Percentiles rank a stretch among this genome's conserved stretches.
phyloP scores from a whole-genome alignment of 37 sponge, comb jelly and placozoan species.

The Mnemiopsis leidyi region DNA sequence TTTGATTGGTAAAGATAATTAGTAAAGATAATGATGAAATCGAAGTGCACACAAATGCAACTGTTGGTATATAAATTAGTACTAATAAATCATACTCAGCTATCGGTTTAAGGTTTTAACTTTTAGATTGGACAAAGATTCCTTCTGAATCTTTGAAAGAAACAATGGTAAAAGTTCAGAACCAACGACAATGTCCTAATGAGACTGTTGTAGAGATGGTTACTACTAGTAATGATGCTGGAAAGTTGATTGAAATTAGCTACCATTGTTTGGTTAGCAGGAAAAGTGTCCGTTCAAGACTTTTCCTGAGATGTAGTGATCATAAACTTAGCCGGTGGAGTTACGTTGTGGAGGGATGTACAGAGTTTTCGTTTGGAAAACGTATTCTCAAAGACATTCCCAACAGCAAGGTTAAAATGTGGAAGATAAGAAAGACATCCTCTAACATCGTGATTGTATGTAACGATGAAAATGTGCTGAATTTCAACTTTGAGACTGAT shows the following conservation, averaged over 20 bases:
- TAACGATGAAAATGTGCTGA: not conserved
- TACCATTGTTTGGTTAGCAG: too few species aligned
- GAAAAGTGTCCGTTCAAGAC: too few species aligned
- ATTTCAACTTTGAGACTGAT: not conserved
- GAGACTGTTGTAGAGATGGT: not conserved
- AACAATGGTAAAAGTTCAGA: too few species aligned
- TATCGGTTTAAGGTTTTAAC: too few species aligned
- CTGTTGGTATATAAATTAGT: too few species aligned
- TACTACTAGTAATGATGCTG: not conserved
- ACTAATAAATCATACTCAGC: too few species aligned
- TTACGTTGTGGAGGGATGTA: not conserved
- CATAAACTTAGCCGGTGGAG: not conserved
- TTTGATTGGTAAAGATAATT: too few species aligned
- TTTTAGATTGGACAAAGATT: too few species aligned
- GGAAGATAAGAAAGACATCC: not conserved
- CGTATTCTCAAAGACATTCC: not conserved
- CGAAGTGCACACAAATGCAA: too few species aligned
- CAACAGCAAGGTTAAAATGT: not conserved
- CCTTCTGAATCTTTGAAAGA: too few species aligned
- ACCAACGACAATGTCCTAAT: too few species aligned
- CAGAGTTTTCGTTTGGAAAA: not conserved
- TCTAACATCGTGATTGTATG: not conserved
- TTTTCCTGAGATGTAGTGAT: not conserved
- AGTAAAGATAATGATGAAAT: too few species aligned
- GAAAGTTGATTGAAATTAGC: not conserved